Conservation (phyloP, 2,797 vertebrate genomes). For the Heliangelus exortis region DNA sequence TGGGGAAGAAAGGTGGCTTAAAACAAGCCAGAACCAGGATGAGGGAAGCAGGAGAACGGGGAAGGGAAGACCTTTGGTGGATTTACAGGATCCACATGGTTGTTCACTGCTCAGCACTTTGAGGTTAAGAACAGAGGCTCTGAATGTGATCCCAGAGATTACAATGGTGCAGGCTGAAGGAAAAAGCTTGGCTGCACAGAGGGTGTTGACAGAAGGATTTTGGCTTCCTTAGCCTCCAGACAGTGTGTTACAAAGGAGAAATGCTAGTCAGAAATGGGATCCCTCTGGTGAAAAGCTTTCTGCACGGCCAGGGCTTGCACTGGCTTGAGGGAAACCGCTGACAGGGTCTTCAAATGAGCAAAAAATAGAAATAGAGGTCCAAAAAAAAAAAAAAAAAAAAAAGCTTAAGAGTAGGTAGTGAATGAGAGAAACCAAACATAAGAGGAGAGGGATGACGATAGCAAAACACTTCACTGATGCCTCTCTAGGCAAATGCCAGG, state of each 20-base stretch:
- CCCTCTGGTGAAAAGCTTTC: not conserved
- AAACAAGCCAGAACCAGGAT: not conserved
- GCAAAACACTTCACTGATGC: not conserved
- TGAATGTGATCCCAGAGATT: not conserved
- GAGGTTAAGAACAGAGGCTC: not conserved
- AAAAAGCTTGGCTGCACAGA: not conserved
- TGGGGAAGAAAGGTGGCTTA: not conserved
- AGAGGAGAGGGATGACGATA: not conserved
- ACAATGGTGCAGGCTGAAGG: not conserved
- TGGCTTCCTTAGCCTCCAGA: not conserved
- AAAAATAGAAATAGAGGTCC: not conserved
- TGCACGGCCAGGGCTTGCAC: not conserved
- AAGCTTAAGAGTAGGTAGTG: not conserved
- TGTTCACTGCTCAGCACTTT: not conserved
- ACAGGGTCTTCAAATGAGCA: not conserved
- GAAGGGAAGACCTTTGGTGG: not conserved
- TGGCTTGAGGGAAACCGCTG: not conserved
- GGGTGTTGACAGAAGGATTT: not conserved
- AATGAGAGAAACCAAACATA: not conserved
- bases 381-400: not conserved
- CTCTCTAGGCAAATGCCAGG: not conserved
- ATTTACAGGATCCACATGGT: not conserved
- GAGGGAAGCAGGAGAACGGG: not conserved
- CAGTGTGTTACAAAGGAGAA: not conserved
- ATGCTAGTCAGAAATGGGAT: not conserved